Percentiles rank a stretch among this genome's conserved stretches.
Evolutionary conservation across 2,797 vertebrate genomes (phyloP).

Genomic region (Argentina silus): DNA sequence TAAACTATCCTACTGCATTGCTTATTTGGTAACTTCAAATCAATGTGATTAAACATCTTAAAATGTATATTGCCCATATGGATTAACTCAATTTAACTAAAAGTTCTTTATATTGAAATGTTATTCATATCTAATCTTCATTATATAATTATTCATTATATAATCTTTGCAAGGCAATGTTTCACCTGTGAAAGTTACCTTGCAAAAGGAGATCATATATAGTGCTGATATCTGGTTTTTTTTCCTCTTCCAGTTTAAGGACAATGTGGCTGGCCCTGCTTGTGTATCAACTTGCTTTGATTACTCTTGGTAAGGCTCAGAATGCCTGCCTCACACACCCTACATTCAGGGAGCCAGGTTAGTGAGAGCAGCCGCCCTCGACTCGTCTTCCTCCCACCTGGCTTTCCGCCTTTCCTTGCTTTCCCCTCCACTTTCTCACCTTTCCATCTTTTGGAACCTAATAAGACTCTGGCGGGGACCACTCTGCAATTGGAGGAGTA

Average conservation of each 20-base stretch:
- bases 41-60: too few species aligned
- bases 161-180: background rate
- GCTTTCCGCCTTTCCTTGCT: background rate
- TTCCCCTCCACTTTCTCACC: conserved; percentile 24
- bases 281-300: conserved; percentile 54
- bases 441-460: conserved; percentile 28
- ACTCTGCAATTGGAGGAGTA: conserved; percentile 33
- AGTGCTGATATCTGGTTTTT: conserved; percentile 18
- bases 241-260: conserved; percentile 36
- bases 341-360: conserved; percentile 71
- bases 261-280: conserved; percentile 68
- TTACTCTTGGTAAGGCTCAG: conserved; percentile 46
- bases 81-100: too few species aligned
- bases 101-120: too few species aligned
- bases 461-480: conserved; percentile 17
- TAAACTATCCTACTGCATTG: too few species aligned
- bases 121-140: too few species aligned
- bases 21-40: too few species aligned
- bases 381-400: background rate
- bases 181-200: background rate
- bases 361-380: conserved; percentile 38
- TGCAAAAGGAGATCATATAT: background rate
- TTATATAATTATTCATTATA: too few species aligned
- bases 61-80: too few species aligned
- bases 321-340: conserved; percentile 61